Base-by-base conservation (phyloP, 2,888 invertebrate genomes). In the Troides helena region DNA sequence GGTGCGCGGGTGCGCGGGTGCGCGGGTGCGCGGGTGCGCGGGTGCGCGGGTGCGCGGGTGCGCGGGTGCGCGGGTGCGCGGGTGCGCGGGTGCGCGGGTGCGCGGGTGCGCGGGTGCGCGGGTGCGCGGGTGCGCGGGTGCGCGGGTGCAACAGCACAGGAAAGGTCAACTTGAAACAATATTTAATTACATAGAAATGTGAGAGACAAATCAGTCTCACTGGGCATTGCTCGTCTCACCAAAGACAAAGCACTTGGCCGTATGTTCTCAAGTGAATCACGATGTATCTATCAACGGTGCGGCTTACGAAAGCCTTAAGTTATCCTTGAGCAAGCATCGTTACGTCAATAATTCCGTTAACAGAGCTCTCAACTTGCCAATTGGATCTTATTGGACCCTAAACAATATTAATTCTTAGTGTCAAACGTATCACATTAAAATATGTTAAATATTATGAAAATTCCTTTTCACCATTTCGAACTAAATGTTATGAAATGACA, bases 261-360 rank as follows among this genome's bases (percentile, higher is more conserved):
- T 57, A 62, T 65, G 50, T 14, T 58, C 50, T 62, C 23, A 58
- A 62, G 62, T 69, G 62, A 69, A 62, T 69, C 69, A 66, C 50
- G 17, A 21, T 58, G 59, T 65, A 65, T 68, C 58, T 65, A 65
- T 68, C 58, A 68, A 59, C 60, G 64, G 64, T 68, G 59, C 50
- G 58, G 25, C 30, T 62, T 69, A 65, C 65, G 69, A 66, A 65
- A 62, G 61, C 60, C 50, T 56, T 66, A 67, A 70, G 63, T 68
- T 72, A 72, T 70, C 72, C 73, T 74, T 73, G 73, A 68, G 61
- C 67, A 58, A 23, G 39, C 71, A 74, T 71, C 70, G 68, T 64
- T 74, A 66, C 67, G 50, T 68, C 50, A 75, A 72, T 74, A 74
- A 66, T 74, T 77, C 76, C 73, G 74, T 74, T 75, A 71, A 74